Evolutionary conservation across 2,797 vertebrate genomes (phyloP), one percentile per base, ranked within the genome.

Genomic region (Malacoraja senta): DNA sequence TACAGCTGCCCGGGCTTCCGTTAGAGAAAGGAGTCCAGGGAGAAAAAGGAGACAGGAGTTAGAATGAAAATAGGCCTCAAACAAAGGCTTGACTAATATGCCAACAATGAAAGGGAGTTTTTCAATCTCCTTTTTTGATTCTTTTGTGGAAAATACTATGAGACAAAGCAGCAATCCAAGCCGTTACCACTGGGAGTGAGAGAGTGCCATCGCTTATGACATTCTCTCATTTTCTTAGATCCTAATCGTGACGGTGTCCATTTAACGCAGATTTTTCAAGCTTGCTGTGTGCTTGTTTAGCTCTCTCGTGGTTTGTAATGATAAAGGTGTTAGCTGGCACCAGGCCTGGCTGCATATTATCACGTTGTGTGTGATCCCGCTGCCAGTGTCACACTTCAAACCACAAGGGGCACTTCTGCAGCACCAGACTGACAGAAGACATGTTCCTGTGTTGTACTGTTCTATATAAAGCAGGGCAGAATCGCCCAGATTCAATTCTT

Each of bases 61-160:
- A 74, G 9, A 35, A 19, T 38, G 35, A 32, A 68, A 65, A 10
- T 21, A 88, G n/a, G 61, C 84, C 21, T 71, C 38, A 92, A 74
- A 92, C 90, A 92, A 92, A 76, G 90, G 53, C 72, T 74, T 92
- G 72, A 92, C 74, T 88, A 88, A 88, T 88, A 24, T 24, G 24
- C 61, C 84, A 88, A 92, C 90, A 92, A 92, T 74, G 90, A 92
- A 92, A 92, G 90, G 90, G 72, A 53, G 71, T 74, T 71, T 92
- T 92, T 92, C 90, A 92, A 92, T 19, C 26, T 92, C 90, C 71
- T 92, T 71, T 71, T 91, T 92, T 92, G 76, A 76, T 92, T 92
- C 71, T 15, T 24, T 26, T 44, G 13, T 26, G 21, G 90, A 74
- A 71, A 92, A 44, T 92, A 13, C 90, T 53, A 12, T 68, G 24